Base-by-base conservation (phyloP, 1,140 invertebrate species). In the Polyergus mexicanus region DNA sequence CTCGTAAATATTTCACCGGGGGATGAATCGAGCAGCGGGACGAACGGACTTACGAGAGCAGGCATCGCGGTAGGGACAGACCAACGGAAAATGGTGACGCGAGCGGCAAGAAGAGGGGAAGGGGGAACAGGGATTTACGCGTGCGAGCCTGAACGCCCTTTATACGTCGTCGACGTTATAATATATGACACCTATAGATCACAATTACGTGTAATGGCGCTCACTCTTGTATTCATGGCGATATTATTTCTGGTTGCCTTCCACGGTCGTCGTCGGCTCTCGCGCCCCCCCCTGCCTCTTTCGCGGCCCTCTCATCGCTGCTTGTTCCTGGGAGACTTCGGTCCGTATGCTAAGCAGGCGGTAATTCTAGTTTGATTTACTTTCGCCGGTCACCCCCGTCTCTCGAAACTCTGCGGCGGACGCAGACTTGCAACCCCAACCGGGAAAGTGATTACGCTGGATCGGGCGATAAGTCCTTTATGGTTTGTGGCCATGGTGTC, bases 141-240 rank as follows among this genome's bases (percentile, higher is more conserved):
- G 88, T 90, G 90, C 91, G 89, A 86, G 88, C 76, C 89, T 88
- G 89, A 91, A 91, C 91, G 93, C 92, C 91, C 92, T 94, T 93
- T 92, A 92, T 93, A 93, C 90, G 92, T 93, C 93, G 91, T 91
- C 89, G 89, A 91, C 89, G 86, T 81, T 85, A 89, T 94, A 92
- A 92, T 93, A 92, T 94, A 94, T 93, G 91, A 90, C 91, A 86
- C 92, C 93, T 92, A 94, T 94, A 94, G 94, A 94, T 94, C 93
- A 94, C 93, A 94, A 94, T 94, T 94, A 94, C 92, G 92, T 89
- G 92, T 94, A 94, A 94, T 94, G 91, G 92, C 92, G 89, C 89
- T 91, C 90, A 92, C 93, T 94, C 93, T 93, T 93, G 92, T 94
- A 93, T 93, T 93, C 92, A 93, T 89, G 90, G 91, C 91, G 89